Conservation (phyloP, 2,888 invertebrate species). For the Steinernema scapterisci region DNA sequence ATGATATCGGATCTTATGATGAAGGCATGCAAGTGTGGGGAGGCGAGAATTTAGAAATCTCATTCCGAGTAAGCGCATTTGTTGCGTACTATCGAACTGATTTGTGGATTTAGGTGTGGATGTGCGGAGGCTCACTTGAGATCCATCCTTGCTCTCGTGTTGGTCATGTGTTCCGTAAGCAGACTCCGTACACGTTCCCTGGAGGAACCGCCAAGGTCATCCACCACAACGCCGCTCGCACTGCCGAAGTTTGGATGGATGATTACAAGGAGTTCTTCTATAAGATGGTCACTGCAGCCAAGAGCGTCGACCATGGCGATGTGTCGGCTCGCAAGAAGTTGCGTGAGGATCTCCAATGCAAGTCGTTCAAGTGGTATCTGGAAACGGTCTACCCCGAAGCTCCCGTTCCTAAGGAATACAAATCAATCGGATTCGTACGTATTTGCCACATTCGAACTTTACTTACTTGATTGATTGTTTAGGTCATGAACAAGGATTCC, state of each 20-base stretch:
- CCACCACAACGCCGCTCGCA: conserved; percentile 95
- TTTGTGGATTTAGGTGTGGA: conserved; percentile 75
- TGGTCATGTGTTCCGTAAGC: conserved; percentile 95
- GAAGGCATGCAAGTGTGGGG: conserved; percentile 99
- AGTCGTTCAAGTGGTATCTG: conserved; percentile 93
- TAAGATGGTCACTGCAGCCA: conserved; percentile 94
- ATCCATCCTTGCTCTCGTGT: conserved; percentile 93
- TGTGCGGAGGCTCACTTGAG: conserved; percentile 90
- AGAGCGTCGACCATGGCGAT: conserved; percentile 88
- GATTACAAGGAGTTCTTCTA: conserved; percentile 98
- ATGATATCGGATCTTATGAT: conserved; percentile 94
- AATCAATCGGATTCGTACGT: conserved; percentile 87
- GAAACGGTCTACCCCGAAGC: conserved; percentile 98
- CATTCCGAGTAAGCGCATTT: conserved; percentile 76
- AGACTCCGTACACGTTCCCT: conserved; percentile 98
- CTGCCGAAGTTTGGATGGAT: conserved; percentile 99
- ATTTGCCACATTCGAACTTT: too few relatives aligned
- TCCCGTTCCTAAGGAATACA: conserved; percentile 94
- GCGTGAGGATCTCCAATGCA: conserved; percentile 84
- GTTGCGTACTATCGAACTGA: too few relatives aligned
- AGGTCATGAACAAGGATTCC: conserved; percentile 42
- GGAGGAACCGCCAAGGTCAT: conserved; percentile 85
- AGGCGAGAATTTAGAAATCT: conserved; percentile 88
- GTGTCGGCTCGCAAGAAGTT: conserved; percentile 81
- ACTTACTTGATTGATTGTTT: conserved; percentile 3